Percentiles rank a stretch among this genome's conserved stretches.
Conservation (phyloP, 2,888 invertebrate species). For the Sepioteuthis lessoniana region DNA sequence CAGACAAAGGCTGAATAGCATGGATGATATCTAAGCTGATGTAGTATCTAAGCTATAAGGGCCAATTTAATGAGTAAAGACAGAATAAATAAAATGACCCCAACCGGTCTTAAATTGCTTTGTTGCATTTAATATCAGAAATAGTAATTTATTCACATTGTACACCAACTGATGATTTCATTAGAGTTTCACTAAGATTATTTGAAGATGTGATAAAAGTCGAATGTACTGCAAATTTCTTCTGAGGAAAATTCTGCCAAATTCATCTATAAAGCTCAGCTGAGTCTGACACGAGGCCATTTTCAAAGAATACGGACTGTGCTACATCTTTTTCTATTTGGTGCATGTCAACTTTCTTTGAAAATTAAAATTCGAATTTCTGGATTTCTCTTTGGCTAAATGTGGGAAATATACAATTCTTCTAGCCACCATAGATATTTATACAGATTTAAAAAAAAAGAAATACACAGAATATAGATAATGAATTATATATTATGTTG, state of each 20-base stretch:
- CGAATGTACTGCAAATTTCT: not conserved
- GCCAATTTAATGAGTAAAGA: slow-evolving; percentile 20
- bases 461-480: no score
- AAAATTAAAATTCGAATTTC: no score
- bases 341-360: no score
- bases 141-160: not conserved
- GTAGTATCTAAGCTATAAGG: not conserved
- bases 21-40: not conserved
- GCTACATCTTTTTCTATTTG: no score
- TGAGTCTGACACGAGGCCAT: no score
- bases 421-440: no score
- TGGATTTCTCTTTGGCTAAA: no score
- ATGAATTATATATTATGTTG: no score
- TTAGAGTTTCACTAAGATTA: not conserved
- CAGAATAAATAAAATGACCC: slow-evolving; percentile 33
- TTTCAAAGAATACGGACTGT: no score
- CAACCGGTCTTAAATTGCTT: slow-evolving; percentile 33
- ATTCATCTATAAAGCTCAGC: no score
- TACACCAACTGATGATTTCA: not conserved
- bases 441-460: no score
- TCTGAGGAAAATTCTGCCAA: not conserved
- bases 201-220: slow-evolving; percentile 33
- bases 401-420: no score
- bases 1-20: not conserved
- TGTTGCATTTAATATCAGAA: not conserved